Conservation (phyloP, 1,140 invertebrate species). For the Portunus trituberculatus region DNA sequence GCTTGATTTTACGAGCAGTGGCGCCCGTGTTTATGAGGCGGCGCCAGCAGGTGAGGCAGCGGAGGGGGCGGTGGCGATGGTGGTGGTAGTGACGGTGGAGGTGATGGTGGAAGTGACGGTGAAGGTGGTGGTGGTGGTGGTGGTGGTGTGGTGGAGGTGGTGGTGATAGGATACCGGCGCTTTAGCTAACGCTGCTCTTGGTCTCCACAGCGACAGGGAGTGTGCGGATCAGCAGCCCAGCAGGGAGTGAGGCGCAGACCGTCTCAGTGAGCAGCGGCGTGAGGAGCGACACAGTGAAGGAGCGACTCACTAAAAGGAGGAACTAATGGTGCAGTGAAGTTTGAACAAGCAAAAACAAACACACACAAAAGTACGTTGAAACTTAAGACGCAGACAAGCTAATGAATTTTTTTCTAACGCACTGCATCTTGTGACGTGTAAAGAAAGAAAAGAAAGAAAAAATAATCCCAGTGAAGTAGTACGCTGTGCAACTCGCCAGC, state of each 20-base stretch:
- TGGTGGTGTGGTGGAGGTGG: too few species aligned
- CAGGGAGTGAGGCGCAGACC: background rate
- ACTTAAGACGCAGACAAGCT: background rate
- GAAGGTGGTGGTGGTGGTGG: too few species aligned
- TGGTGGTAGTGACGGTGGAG: too few species aligned
- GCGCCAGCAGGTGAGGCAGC: background rate
- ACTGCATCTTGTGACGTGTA: constrained; percentile 21
- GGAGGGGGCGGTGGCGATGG: too few species aligned
- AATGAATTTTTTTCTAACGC: background rate
- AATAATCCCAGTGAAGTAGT: background rate
- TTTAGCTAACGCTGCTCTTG: background rate
- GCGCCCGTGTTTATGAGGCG: background rate
- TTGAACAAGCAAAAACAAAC: background rate
- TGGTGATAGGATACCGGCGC: background rate
- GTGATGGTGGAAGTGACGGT: too few species aligned
- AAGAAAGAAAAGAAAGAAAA: background rate
- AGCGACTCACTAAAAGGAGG: background rate
- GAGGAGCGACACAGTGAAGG: background rate
- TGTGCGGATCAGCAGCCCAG: background rate
- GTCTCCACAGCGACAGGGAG: background rate
- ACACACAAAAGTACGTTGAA: background rate
- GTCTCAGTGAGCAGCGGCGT: background rate
- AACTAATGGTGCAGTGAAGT: background rate
- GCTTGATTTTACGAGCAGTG: background rate
- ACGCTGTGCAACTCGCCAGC: background rate